A percentile compares a stretch with the other conserved stretches of the same genome.
Evolutionary conservation across 2,113 vertebrate genomes (phyloP).

Genomic region (Eolophus roseicapilla): DNA sequence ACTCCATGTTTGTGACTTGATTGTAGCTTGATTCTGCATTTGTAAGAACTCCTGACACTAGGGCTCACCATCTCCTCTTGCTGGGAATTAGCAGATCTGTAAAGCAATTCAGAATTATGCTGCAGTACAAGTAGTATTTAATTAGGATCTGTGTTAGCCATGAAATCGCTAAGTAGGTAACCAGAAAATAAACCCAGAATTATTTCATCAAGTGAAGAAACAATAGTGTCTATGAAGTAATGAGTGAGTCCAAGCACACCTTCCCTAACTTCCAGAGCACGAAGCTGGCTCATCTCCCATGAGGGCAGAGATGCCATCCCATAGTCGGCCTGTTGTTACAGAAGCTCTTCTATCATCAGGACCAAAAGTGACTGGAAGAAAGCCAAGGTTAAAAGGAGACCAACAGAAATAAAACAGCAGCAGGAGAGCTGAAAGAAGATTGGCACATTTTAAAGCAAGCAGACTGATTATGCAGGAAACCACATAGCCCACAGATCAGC

Average conservation of each 20-base stretch:
- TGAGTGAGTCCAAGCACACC: neutral
- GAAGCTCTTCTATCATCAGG: neutral
- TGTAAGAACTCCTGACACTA: neutral
- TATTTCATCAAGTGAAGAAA: neutral
- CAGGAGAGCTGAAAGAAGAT: neutral
- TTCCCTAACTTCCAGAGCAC: neutral
- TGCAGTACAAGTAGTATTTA: neutral
- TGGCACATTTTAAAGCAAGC: constrained; percentile 16
- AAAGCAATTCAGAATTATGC: neutral
- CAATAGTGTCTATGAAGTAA: neutral
- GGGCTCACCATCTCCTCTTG: neutral
- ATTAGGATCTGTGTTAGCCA: neutral
- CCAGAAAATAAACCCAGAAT: neutral
- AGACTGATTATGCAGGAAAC: neutral
- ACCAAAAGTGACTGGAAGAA: neutral
- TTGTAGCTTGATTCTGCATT: neutral
- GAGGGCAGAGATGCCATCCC: neutral
- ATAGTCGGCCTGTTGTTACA: neutral
- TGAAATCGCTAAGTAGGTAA: neutral
- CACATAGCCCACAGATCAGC: neutral
- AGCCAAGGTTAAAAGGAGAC: constrained; percentile 54
- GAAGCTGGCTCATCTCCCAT: neutral
- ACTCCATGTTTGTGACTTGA: neutral
- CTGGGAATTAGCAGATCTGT: neutral
- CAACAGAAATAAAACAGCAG: constrained; percentile 23